phyloP scores from a whole-genome alignment of 2,888 invertebrate species.

The Phania funesta region DNA sequence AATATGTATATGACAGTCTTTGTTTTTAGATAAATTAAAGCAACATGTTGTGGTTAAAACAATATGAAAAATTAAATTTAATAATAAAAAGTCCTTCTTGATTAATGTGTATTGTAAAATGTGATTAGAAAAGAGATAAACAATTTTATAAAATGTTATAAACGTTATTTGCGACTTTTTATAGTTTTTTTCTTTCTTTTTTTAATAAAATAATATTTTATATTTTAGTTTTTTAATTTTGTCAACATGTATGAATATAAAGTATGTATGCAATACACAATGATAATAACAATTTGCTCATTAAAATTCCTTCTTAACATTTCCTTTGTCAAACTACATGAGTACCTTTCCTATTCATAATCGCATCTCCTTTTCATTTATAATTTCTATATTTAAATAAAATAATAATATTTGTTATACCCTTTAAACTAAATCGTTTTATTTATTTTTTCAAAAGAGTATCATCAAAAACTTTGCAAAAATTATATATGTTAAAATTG shows the following conservation, averaged over 20 bases:
- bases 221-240: slow-evolving; percentile 45
- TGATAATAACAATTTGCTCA: neutral
- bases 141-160: slow-evolving; percentile 36
- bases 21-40: slow-evolving; percentile 12
- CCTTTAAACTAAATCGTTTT: slow-evolving; percentile 6
- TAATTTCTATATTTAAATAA: slow-evolving; percentile 56
- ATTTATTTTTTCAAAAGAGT: slow-evolving; percentile 29
- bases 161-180: slow-evolving; percentile 45
- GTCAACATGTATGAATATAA: slow-evolving; percentile 16
- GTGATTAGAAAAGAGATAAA: slow-evolving; percentile 5
- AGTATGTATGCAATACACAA: neutral
- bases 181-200: slow-evolving; percentile 1
- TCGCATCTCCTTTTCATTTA: slow-evolving; percentile 25
- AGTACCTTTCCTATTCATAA: slow-evolving; percentile 51
- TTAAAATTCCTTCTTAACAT: slow-evolving; percentile 6
- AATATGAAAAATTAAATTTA: neutral
- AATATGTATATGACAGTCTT: slow-evolving; percentile 27
- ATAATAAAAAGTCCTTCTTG: neutral
- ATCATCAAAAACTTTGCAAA: no score
- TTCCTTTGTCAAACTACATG: slow-evolving; percentile 43
- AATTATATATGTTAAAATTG: no score
- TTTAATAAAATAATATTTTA: slow-evolving; percentile 22
- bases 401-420: slow-evolving; percentile 63
- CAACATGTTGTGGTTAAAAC: neutral
- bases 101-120: slow-evolving; percentile 39